These are phyloP conservation scores for Motacilla tschutschensis DNA, from an alignment of 2,113 vertebrate genomes.

Conservation along the genomic window DNA sequence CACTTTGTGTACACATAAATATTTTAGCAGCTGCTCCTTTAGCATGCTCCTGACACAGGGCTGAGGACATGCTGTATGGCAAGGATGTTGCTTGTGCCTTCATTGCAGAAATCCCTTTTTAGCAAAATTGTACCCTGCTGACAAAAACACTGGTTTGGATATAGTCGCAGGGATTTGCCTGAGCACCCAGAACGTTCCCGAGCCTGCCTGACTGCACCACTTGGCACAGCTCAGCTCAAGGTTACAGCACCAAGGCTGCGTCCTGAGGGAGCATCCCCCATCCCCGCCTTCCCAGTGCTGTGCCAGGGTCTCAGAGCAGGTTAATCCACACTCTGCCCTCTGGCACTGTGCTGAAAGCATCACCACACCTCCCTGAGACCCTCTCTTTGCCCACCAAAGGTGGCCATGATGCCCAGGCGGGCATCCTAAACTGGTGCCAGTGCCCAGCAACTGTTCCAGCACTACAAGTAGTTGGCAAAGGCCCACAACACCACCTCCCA, in stretches of 20 bases:
- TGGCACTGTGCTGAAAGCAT: fast-evolving
- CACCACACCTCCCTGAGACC: fast-evolving
- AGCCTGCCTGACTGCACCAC: fast-evolving
- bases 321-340: neutral
- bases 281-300: neutral
- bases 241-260: neutral
- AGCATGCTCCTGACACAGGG: fast-evolving
- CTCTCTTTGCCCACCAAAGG: neutral
- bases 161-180: neutral
- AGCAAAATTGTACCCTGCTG: neutral
- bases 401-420: fast-evolving
- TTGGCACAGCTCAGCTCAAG: neutral
- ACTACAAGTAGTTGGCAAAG: fast-evolving
- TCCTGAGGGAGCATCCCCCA: fast-evolving
- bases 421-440: neutral
- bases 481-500: fast-evolving
- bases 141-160: neutral
- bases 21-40: neutral
- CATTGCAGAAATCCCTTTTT: neutral
- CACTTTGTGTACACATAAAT: neutral
- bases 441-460: neutral
- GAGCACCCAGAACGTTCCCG: fast-evolving
- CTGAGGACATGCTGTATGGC: neutral
- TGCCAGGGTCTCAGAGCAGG: neutral
- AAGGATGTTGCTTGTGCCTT: neutral